phyloP scores from a whole-genome alignment of 2,888 invertebrate genomes.

The Ptilodon capucinus region DNA sequence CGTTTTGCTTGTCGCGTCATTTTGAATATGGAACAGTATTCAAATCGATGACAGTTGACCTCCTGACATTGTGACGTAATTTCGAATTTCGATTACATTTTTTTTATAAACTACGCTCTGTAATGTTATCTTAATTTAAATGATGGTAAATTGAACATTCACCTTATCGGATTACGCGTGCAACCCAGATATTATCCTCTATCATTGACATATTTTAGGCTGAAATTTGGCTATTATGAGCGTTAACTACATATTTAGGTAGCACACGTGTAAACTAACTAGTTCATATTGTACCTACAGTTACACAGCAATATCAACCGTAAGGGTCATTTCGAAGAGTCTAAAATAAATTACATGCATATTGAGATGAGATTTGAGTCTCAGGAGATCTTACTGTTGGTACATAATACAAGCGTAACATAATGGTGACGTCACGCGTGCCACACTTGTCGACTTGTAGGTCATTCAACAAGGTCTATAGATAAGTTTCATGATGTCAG shows the following conservation, averaged over 20 bases:
- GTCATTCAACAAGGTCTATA: conserved; percentile 20
- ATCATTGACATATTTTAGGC: neutral
- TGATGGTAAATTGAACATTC: neutral
- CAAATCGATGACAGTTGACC: neutral
- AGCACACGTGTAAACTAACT: neutral
- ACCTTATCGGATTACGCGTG: neutral
- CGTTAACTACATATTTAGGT: neutral
- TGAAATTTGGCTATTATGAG: neutral
- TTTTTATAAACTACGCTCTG: neutral
- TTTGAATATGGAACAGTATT: neutral
- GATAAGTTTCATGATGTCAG: conserved; percentile 8
- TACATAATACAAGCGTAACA: too few species aligned
- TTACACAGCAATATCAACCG: neutral
- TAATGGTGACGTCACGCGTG: neutral
- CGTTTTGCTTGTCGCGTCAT: too few species aligned
- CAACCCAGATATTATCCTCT: neutral
- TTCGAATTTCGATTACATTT: neutral
- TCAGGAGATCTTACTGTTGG: too few species aligned
- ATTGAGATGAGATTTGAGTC: too few species aligned
- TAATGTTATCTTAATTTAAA: neutral
- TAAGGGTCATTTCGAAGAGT: neutral
- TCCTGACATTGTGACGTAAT: neutral
- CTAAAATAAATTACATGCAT: neutral
- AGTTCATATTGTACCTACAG: neutral
- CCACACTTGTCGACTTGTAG: conserved; percentile 3